Conservation (phyloP, 2,797 vertebrate genomes). For the Pseudotriccus pelzelni region DNA sequence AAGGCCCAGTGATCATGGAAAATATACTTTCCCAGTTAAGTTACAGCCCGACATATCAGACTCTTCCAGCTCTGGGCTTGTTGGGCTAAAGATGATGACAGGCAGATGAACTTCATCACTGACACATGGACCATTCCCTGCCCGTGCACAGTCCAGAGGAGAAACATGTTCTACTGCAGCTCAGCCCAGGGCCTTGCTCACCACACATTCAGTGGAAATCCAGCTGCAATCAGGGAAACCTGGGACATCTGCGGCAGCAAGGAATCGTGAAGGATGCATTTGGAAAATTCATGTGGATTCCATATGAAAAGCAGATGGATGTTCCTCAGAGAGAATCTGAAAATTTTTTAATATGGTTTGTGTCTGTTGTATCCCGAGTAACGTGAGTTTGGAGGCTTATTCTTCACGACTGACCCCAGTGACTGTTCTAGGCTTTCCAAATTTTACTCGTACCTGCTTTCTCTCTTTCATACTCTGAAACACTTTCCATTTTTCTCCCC, state of each 20-base stretch:
- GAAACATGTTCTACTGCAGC: background rate
- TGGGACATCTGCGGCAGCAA: background rate
- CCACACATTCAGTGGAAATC: background rate
- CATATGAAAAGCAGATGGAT: background rate
- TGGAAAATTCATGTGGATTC: too few species aligned
- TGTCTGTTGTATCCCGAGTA: background rate
- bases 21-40: background rate
- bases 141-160: background rate
- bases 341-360: background rate
- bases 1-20: background rate
- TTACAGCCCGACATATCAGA: background rate
- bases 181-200: background rate
- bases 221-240: background rate
- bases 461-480: background rate
- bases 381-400: background rate
- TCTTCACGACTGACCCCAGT: background rate
- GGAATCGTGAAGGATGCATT: background rate
- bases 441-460: background rate
- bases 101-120: background rate
- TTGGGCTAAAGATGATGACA: background rate
- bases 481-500: background rate
- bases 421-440: background rate
- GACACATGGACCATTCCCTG: background rate
- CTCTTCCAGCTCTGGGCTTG: background rate
- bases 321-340: background rate